Evolutionary conservation across 2,113 vertebrate species (phyloP), one percentile per base, ranked within the genome.

Genomic region (Syrmaticus mikado): DNA sequence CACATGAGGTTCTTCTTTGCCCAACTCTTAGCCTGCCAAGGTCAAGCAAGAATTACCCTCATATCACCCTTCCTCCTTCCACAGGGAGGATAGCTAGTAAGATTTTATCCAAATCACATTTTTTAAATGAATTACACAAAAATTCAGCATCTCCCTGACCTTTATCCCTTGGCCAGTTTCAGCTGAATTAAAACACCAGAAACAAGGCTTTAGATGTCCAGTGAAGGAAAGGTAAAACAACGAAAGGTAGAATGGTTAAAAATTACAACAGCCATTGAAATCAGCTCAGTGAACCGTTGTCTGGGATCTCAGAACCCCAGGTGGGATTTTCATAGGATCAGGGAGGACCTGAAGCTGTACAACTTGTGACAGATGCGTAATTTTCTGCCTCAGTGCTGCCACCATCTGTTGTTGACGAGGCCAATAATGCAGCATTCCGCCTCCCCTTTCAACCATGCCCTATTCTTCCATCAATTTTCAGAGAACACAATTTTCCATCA

Each of bases 401-500:
- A 85, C 66, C 79, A 0, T 18, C 46, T 55, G 92, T 45, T 16
- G 24, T 5, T 21, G 22, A 5, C 1, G 28, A 41, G 68, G 32
- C 45, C 38, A 27, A 0, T 3, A 13, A 19, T 22, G 8, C 43
- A 28, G 12, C 53, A 16, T 5, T 40, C 60, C 0, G 1, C 5
- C 0, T 16, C 62, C 22, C 52, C 13, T 27, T 74, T 30, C 36
- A 8, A 22, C n/a, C 1, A 2, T 24, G 10, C 32, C 43, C 19
- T 4, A 8, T 24, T 22, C 52, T 50, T 10, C 50, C 0, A 6
- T 3, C 0, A 0, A 6, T 53, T 87, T 27, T 36, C 3, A 0
- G 10, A 38, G 43, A 4, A 1, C 15, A 2, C 1, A 2, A 2
- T 21, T 60, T 32, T 24, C 24, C 22, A 4, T 3, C 21, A 4